Evolutionary conservation across 2,888 invertebrate species (phyloP).

Genomic region (Eupelmus urozonus): DNA sequence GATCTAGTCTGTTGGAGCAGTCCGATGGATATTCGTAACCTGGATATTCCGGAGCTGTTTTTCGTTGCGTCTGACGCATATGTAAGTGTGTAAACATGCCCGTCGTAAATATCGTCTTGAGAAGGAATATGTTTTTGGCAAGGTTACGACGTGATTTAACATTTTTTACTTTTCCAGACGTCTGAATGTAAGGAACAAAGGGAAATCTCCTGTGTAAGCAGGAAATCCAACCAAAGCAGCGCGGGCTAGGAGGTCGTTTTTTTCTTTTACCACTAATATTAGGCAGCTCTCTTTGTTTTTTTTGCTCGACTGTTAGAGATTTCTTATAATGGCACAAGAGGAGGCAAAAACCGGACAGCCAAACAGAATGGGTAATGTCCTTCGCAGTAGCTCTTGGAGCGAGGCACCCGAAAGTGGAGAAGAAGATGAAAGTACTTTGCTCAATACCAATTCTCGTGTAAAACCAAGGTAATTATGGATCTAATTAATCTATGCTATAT

Average conservation of each 20-base stretch:
- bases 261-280: not conserved
- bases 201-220: conserved; percentile 14
- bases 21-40: conserved; percentile 40
- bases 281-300: conserved; percentile 30
- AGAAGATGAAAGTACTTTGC: conserved; percentile 62
- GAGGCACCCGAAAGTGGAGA: conserved; percentile 69
- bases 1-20: not conserved
- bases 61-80: conserved; percentile 20
- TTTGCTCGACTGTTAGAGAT: not conserved
- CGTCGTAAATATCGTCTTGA: not conserved
- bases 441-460: conserved; percentile 59
- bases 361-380: conserved; percentile 64
- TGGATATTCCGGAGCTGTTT: conserved; percentile 11
- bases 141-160: not conserved
- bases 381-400: conserved; percentile 70
- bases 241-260: conserved; percentile 15
- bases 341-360: conserved; percentile 4
- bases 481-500: conserved; percentile 9
- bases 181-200: conserved; percentile 29
- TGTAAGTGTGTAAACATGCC: conserved; percentile 28
- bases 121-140: not conserved
- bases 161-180: conserved; percentile 17
- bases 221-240: conserved; percentile 22
- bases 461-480: conserved; percentile 65
- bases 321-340: conserved; percentile 47